Percentiles rank a stretch among this genome's conserved stretches.
These are phyloP conservation scores for Muscicapa comitata DNA, from an alignment of 2,797 vertebrate genomes.

Conservation along the genomic window DNA sequence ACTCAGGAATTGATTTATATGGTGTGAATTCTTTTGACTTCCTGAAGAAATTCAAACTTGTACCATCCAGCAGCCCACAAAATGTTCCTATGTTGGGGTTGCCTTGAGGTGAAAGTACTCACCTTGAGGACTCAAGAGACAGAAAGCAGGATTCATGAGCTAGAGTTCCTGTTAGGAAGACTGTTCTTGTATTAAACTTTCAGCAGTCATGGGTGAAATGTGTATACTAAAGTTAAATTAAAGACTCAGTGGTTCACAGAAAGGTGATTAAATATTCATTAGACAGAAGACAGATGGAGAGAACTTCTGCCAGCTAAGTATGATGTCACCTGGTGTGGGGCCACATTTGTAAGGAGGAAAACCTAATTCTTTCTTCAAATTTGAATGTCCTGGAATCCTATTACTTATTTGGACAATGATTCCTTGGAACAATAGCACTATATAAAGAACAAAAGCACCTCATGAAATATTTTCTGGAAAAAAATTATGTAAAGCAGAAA, in stretches of 20 bases:
- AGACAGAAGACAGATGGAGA: background rate
- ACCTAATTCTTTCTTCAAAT: background rate
- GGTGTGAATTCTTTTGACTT: constrained; percentile 12
- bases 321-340: background rate
- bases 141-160: background rate
- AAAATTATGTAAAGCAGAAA: background rate
- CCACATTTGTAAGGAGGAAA: background rate
- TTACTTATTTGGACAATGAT: background rate
- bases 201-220: background rate
- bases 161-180: background rate
- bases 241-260: background rate
- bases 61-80: background rate
- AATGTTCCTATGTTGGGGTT: background rate
- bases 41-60: background rate
- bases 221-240: constrained; percentile 28
- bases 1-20: constrained; percentile 7
- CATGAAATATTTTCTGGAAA: background rate
- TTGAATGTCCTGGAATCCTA: background rate
- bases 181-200: background rate
- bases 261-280: constrained; percentile 32
- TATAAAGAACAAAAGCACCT: background rate
- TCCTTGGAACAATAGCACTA: background rate
- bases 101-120: background rate
- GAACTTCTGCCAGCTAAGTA: background rate
- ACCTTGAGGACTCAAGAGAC: background rate